Base-by-base conservation (phyloP, 2,888 invertebrate genomes). In the Ormyrus nitidulus region DNA sequence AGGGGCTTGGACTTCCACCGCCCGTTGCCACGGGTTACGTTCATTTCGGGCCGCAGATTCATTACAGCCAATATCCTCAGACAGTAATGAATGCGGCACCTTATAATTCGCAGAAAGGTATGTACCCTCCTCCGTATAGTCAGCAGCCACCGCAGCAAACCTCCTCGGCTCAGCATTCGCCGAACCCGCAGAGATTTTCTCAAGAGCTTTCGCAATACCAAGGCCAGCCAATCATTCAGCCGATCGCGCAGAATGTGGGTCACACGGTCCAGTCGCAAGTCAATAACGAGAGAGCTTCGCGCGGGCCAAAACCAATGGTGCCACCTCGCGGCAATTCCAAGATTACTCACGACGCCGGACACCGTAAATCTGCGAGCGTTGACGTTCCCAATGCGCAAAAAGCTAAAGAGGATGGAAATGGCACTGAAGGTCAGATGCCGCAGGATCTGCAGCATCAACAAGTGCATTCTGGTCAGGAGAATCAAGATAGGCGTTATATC, bases 241-340 rank as follows among this genome's bases (percentile, higher is more conserved):
- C 90, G 6, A 89, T 89, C 19, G 88, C 90, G 0, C 89, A 89
- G 79, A 90, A 88, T 71, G 87, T 90, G 2, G 84, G 81, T 0
- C 86, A 87, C 86, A 85, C 85, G 5, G 85, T 86, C 6, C 66
- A 85, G 1, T 84, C 87, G n/a, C 78, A 85, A 0, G 34, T 34
- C 34, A 84, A 78, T 4, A 82, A 84, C 5, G 90, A 90, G 11
- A 83, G 88, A 73, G 82, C 85, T 0, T 86, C 82, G 51, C 84
- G 82, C 6, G 90, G 90, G 19, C 90, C 90, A 0, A 90, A 90
- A 70, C 90, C 90, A 0, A 86, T 89, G 87, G 90, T 90, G 4
- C 90, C 90, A 0, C 90, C 90, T 0, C 85, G 90, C 6, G 88
- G 86, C 0, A 90, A 88, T 77, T 90, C 90, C 5, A 90, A 90